These are phyloP conservation scores for Xiphias gladius DNA, from an alignment of 2,113 vertebrate genomes.

Conservation along the genomic window DNA sequence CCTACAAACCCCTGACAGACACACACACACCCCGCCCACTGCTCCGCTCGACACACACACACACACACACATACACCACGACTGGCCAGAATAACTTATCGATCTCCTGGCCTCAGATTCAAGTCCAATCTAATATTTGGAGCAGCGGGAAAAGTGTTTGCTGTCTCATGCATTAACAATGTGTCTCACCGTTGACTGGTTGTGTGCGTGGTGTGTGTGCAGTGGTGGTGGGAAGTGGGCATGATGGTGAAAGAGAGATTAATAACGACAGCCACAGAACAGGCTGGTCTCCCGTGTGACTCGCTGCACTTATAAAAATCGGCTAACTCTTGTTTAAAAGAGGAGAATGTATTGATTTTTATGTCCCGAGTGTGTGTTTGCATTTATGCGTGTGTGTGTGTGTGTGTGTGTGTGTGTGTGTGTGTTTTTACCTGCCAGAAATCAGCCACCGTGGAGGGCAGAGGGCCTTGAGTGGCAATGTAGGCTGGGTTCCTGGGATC, in stretches of 20 bases:
- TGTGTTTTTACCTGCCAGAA: constrained; percentile 94
- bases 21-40: neutral
- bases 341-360: constrained; percentile 55
- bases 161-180: constrained; percentile 38
- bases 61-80: neutral
- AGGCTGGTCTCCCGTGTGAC: constrained; percentile 45
- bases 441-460: constrained; percentile 94
- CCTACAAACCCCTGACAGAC: neutral
- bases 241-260: constrained; percentile 54
- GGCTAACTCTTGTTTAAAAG: constrained; percentile 67
- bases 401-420: constrained; percentile 20
- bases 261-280: constrained; percentile 59
- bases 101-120: constrained; percentile 47
- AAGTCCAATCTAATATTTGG: constrained; percentile 69
- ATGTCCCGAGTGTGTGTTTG: constrained; percentile 8
- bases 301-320: constrained; percentile 63
- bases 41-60: neutral
- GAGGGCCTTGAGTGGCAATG: constrained; percentile 94
- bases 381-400: constrained; percentile 25
- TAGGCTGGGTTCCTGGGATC: constrained; percentile 96
- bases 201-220: constrained; percentile 8
- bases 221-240: constrained; percentile 1
- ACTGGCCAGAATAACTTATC: constrained; percentile 56
- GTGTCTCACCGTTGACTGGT: neutral
- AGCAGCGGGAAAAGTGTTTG: constrained; percentile 46